These are phyloP conservation scores for Hypercompe scribonia DNA, from an alignment of 2,888 invertebrate species.

Conservation along the genomic window DNA sequence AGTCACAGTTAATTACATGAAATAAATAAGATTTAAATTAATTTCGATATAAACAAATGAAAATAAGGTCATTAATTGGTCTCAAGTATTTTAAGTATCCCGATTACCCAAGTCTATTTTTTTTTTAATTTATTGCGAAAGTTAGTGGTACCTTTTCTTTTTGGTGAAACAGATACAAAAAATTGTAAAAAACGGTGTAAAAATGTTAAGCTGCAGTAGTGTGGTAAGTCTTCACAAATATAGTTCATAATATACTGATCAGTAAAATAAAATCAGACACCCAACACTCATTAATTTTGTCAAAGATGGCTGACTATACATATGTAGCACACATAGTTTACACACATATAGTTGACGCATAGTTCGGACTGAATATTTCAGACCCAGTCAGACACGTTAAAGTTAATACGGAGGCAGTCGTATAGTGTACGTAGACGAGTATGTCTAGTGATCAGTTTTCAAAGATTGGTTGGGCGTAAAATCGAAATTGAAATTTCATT, in stretches of 20 bases:
- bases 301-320: neutral
- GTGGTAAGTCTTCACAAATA: neutral
- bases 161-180: no score
- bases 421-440: neutral
- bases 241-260: neutral
- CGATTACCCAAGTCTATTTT: no score
- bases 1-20: neutral
- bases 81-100: no score
- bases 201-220: neutral
- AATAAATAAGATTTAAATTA: no score
- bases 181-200: neutral
- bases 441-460: constrained; percentile 20
- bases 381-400: neutral
- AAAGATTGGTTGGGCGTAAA: constrained; percentile 57
- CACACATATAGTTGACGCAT: neutral
- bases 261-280: neutral
- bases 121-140: no score
- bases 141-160: no score
- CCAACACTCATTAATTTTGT: neutral
- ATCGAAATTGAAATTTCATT: constrained; percentile 59
- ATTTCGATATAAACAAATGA: no score
- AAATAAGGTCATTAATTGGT: no score
- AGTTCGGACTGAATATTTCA: neutral
- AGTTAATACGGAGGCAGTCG: neutral
- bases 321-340: neutral